phyloP scores from a whole-genome alignment of 2,888 invertebrate species.

The Lycocerus yunnanus region DNA sequence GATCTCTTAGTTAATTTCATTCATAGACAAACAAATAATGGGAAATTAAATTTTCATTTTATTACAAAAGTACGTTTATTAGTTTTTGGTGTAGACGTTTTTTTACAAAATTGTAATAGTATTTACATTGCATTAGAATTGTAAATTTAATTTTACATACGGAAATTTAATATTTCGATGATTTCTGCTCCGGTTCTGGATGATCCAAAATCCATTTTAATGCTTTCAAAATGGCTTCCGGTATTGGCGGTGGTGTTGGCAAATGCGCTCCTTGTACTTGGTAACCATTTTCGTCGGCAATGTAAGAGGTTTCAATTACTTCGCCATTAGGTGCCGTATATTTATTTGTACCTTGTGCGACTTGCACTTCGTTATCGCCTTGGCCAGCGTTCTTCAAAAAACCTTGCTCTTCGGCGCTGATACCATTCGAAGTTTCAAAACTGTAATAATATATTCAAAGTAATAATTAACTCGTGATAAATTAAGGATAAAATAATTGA shows the following conservation, averaged over 20 bases:
- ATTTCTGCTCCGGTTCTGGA: constrained; percentile 58
- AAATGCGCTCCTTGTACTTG: constrained; percentile 66
- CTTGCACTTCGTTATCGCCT: constrained; percentile 60
- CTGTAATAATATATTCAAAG: constrained; percentile 34
- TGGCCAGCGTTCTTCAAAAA: constrained; percentile 62
- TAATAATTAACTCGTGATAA: background rate
- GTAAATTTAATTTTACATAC: background rate
- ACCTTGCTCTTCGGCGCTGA: constrained; percentile 62
- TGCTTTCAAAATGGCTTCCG: constrained; percentile 69
- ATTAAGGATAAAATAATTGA: background rate
- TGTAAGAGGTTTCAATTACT: constrained; percentile 60
- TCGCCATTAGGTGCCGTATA: constrained; percentile 64
- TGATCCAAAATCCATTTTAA: constrained; percentile 69
- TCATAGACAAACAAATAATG: background rate
- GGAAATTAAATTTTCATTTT: background rate
- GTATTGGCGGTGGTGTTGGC: constrained; percentile 71
- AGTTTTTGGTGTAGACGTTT: background rate
- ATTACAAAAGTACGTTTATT: background rate
- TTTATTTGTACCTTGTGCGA: constrained; percentile 61
- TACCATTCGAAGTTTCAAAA: constrained; percentile 66
- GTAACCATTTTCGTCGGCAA: constrained; percentile 73
- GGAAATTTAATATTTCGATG: background rate
- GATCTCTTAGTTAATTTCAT: background rate
- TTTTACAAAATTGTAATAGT: background rate
- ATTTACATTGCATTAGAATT: background rate